These are phyloP conservation scores for Nemurella pictetii DNA, from an alignment of 2,888 invertebrate genomes.

Conservation along the genomic window DNA sequence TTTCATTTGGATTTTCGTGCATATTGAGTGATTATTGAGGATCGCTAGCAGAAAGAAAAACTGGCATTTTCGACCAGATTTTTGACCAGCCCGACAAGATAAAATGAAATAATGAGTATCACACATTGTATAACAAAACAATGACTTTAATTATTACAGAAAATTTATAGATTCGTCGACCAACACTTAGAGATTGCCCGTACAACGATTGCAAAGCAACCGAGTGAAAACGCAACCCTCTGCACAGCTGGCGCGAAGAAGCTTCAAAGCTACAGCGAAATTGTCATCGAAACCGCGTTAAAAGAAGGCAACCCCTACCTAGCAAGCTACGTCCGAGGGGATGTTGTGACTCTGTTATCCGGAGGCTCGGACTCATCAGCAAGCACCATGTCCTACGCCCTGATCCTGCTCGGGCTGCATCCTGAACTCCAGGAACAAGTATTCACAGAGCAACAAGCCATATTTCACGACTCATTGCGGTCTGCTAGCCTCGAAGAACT, in stretches of 20 bases:
- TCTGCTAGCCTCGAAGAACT: conserved; percentile 39
- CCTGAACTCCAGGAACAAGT: conserved; percentile 41
- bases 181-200: background rate
- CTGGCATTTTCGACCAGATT: too few species aligned
- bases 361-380: conserved; percentile 42
- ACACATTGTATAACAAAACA: too few species aligned
- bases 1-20: too few species aligned
- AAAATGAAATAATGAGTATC: too few species aligned
- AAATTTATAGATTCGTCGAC: background rate
- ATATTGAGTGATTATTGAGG: too few species aligned
- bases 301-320: conserved; percentile 28
- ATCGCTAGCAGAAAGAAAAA: too few species aligned
- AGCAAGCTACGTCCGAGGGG: conserved; percentile 37
- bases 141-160: background rate
- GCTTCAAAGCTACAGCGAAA: conserved; percentile 21
- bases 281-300: conserved; percentile 24
- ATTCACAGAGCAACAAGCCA: conserved; percentile 30
- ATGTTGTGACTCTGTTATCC: conserved; percentile 39
- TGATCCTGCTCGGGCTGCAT: conserved; percentile 41
- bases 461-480: conserved; percentile 36
- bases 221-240: too few species aligned
- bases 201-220: too few species aligned
- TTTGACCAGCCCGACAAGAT: too few species aligned
- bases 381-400: conserved; percentile 26
- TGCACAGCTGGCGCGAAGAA: background rate